phyloP scores from a whole-genome alignment of 2,888 invertebrate genomes.

The Scaptomyza tumidula region DNA sequence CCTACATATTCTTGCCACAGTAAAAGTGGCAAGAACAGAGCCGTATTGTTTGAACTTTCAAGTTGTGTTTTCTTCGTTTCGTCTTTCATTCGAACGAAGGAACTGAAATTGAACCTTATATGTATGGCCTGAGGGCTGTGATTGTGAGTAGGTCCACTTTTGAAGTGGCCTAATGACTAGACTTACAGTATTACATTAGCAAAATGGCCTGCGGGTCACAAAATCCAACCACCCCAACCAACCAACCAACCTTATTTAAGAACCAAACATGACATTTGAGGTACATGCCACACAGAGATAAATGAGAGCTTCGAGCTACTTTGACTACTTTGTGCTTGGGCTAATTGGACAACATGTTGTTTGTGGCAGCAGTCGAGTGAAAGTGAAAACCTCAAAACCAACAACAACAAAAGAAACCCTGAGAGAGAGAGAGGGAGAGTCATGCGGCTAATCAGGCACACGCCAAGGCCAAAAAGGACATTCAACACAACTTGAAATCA shows the following conservation, averaged over 20 bases:
- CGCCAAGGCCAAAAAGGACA: slow-evolving; percentile 21
- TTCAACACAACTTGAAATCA: slow-evolving; percentile 19
- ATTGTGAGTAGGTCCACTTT: slow-evolving; percentile 43
- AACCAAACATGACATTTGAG: slow-evolving; percentile 50
- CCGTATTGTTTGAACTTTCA: slow-evolving; percentile 7
- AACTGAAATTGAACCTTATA: slow-evolving; percentile 38
- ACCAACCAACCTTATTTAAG: background rate
- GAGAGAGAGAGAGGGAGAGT: background rate
- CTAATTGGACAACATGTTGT: slow-evolving; percentile 69
- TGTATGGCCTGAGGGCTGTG: slow-evolving; percentile 23
- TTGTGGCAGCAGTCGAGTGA: slow-evolving; percentile 29
- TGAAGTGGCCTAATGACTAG: slow-evolving; percentile 56
- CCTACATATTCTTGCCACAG: background rate
- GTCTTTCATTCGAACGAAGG: background rate
- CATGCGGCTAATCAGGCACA: slow-evolving; percentile 44
- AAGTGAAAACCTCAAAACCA: slow-evolving; percentile 34
- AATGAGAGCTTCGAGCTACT: slow-evolving; percentile 6
- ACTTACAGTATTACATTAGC: slow-evolving; percentile 47
- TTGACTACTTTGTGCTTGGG: slow-evolving; percentile 31
- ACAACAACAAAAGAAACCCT: slow-evolving; percentile 33
- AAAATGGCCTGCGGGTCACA: slow-evolving; percentile 18
- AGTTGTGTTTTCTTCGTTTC: slow-evolving; percentile 12
- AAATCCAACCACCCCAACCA: background rate
- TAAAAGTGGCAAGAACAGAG: background rate
- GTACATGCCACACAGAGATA: slow-evolving; percentile 46